Evolutionary conservation across 2,797 vertebrate genomes (phyloP).

Genomic region (Hafferia zeledoni): DNA sequence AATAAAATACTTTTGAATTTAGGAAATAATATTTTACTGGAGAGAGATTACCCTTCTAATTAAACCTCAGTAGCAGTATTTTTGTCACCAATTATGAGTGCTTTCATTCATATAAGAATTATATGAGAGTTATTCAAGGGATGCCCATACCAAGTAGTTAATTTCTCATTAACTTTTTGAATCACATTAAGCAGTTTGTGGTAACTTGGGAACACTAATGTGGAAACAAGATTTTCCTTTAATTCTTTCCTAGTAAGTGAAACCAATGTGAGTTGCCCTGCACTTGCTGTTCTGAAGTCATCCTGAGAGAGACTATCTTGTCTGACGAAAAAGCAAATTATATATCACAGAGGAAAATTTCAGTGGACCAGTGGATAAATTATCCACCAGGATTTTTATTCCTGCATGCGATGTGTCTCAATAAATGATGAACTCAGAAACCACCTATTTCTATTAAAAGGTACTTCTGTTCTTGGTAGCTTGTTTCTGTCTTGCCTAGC

Average conservation of each 20-base stretch:
- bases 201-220: neutral
- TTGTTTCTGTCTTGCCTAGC: neutral
- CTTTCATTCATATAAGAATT: neutral
- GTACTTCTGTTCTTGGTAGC: neutral
- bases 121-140: neutral
- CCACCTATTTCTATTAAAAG: neutral
- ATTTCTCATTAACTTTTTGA: neutral
- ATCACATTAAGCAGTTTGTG: neutral
- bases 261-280: neutral
- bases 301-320: neutral
- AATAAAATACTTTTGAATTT: neutral
- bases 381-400: neutral
- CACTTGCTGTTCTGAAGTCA: neutral
- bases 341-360: neutral
- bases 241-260: neutral
- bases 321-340: neutral
- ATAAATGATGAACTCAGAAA: neutral
- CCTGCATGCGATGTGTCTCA: neutral
- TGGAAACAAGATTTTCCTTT: neutral
- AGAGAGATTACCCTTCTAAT: neutral
- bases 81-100: neutral
- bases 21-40: neutral
- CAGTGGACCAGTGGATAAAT: neutral
- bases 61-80: neutral
- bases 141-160: neutral